Percentiles rank a stretch among this genome's conserved stretches.
Evolutionary conservation across 2,888 invertebrate genomes (phyloP).

Genomic region (Spodoptera littoralis): DNA sequence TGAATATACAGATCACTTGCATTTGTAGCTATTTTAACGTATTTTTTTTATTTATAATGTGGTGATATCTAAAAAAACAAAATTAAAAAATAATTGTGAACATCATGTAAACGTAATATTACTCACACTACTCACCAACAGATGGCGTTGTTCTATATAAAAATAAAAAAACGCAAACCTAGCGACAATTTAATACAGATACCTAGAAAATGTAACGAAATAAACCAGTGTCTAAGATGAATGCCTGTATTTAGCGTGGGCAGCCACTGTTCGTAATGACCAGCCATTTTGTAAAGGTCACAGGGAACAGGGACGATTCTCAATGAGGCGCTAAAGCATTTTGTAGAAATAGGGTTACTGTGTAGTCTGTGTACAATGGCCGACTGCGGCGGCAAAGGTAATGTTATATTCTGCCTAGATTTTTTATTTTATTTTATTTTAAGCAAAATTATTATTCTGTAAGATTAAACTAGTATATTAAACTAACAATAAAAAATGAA

Average conservation of each 20-base stretch:
- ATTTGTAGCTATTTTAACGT: no score
- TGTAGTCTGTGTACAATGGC: slow-evolving; percentile 31
- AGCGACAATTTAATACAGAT: slow-evolving; percentile 5
- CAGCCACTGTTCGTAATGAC: slow-evolving; percentile 47
- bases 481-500: slow-evolving; percentile 1
- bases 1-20: no score
- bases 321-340: slow-evolving; percentile 43
- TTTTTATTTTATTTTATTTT: slow-evolving; percentile 14
- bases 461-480: no score
- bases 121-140: slow-evolving; percentile 18
- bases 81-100: background rate
- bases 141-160: slow-evolving; percentile 40
- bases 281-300: slow-evolving; percentile 46
- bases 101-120: background rate
- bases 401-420: slow-evolving; percentile 26
- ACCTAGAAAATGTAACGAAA: slow-evolving; percentile 14
- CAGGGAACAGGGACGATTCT: slow-evolving; percentile 38
- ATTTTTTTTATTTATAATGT: no score
- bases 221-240: slow-evolving; percentile 33
- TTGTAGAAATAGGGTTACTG: slow-evolving; percentile 33
- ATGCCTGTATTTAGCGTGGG: slow-evolving; percentile 43
- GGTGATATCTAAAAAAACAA: no score
- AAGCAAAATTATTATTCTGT: no score
- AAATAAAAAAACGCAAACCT: slow-evolving; percentile 8
- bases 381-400: slow-evolving; percentile 24